Evolutionary conservation across 1,140 invertebrate genomes (phyloP), one percentile per base, ranked within the genome.

Genomic region (Amphibalanus amphitrite): DNA sequence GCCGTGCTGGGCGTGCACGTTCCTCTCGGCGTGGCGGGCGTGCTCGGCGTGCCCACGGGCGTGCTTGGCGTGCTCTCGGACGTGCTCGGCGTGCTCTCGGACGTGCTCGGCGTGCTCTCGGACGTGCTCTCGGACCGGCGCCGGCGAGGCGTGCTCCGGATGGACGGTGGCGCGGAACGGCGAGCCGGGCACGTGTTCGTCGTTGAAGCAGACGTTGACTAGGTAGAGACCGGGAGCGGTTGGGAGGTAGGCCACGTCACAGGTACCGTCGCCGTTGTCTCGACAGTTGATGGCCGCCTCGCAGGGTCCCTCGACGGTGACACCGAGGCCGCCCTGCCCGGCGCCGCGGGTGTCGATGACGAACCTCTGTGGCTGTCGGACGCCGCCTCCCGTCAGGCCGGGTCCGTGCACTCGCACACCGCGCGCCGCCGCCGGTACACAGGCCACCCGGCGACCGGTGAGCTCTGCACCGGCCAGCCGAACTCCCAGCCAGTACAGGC

Each of bases 261-360:
- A 91, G 0, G 89, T 91, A 1, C 90, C 89, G 78, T 92, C 89
- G 23, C 89, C 88, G 77, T 91, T 91, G 80, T 93, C 90, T 38
- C 87, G 80, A 74, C 90, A 89, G 76, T 90, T 89, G 73, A 92
- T 90, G 0, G 88, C 88, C 29, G 88, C 88, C 77, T 92, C 89
- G 77, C 87, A 89, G 3, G 90, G 90, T 0, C 91, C 91, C 80
- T 92, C 90, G 23, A 92, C 88, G 0, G 89, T 89, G 0, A 93
- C 85, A 15, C 88, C 86, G 26, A 90, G 79, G 1, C 85, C 86
- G 47, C 88, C 88, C 76, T 89, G 87, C 3, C 89, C 89, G 1
- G 88, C 89, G 13, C 86, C 87, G 33, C 88, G 80, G 0, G 89
- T 90, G 78, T 91, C 90, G 72, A 91, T 90, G 72, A 89, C 84